Conservation (phyloP, 2,888 invertebrate genomes). For the Drosophila kuntzei region DNA sequence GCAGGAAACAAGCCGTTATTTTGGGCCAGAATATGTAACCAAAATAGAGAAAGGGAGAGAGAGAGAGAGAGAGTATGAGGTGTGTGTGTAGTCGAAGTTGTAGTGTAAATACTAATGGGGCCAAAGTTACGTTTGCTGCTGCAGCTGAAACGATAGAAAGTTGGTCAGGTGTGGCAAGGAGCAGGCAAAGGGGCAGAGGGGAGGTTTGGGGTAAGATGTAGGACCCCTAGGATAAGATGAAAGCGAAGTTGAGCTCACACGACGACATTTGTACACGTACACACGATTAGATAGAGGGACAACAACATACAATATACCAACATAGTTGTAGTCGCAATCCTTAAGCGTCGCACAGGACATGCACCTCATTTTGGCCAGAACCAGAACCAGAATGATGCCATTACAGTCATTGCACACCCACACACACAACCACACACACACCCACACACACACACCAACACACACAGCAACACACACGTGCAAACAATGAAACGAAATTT, state of each 20-base stretch:
- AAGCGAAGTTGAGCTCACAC: slow-evolving; percentile 46
- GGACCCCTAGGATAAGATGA: slow-evolving; percentile 24
- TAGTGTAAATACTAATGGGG: slow-evolving; percentile 75
- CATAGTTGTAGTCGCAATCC: slow-evolving; percentile 41
- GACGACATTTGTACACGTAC: slow-evolving; percentile 70
- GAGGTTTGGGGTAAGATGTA: slow-evolving; percentile 3
- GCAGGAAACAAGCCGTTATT: slow-evolving; percentile 40
- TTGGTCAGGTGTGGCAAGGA: slow-evolving; percentile 13
- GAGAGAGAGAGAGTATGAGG: slow-evolving; percentile 14
- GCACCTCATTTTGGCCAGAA: slow-evolving; percentile 57
- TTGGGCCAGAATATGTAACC: slow-evolving; percentile 46
- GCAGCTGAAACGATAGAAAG: slow-evolving; percentile 36
- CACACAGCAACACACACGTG: slow-evolving; percentile 24
- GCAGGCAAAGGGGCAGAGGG: slow-evolving; percentile 9
- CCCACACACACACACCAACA: not conserved
- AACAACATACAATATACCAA: slow-evolving; percentile 27
- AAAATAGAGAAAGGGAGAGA: slow-evolving; percentile 11
- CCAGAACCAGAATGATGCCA: slow-evolving; percentile 24
- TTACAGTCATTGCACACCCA: slow-evolving; percentile 43
- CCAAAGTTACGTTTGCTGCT: slow-evolving; percentile 46
- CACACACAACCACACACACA: slow-evolving; percentile 7
- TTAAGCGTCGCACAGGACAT: slow-evolving; percentile 58
- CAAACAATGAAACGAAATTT: slow-evolving; percentile 79
- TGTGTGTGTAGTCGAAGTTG: slow-evolving; percentile 31
- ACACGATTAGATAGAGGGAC: slow-evolving; percentile 71